Base-by-base conservation (phyloP, 2,113 vertebrate genomes). In the Sclerurus mexicanus region DNA sequence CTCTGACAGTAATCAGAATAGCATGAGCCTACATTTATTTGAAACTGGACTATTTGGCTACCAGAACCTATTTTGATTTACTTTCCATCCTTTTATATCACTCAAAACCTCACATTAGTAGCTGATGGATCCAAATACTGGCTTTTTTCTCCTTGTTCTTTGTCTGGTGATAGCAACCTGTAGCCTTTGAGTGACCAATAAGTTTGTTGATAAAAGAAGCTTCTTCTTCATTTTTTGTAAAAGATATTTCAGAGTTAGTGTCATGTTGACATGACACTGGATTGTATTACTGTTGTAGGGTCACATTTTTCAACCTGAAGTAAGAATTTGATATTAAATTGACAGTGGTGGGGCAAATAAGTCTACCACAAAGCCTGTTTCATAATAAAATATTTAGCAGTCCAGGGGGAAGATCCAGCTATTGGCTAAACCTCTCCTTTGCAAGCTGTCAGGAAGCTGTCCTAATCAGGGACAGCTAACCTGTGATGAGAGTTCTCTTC, bases 401-500 rank as follows among this genome's bases (percentile, higher is more conserved):
- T 31, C 53, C 10, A 28, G 22, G 19, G 16, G 78, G 82, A 92
- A 90, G 86, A 90, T 92, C 30, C 85, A 95, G 85, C 76, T 94
- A 30, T 49, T 94, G 73, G 68, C 30, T 92, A 87, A 84, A 87
- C 9, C 55, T 10, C 52, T 92, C 73, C 42, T 75, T 87, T 89
- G 46, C 52, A 80, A 76, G 58, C 44, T 71, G 63, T 94, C 73
- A 75, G 85, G 78, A 94, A 92, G 78, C 52, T 72, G 27, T 21
- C 30, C n/a, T 92, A 87, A 90, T 63, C 73, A 94, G 68, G 63
- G 85, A 87, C 82, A 90, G 73, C 40, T 94, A 89, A 91, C 56
- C 85, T 83, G 63, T 20, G 78, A 94, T 95, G 83, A 94, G 68
- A 68, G 53, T 59, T 92, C 78, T 71, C 77, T 94, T 87, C 89